A percentile compares a stretch with the other conserved stretches of the same genome.
Conservation (phyloP, 2,113 vertebrate genomes). For the Cavia porcellus region DNA sequence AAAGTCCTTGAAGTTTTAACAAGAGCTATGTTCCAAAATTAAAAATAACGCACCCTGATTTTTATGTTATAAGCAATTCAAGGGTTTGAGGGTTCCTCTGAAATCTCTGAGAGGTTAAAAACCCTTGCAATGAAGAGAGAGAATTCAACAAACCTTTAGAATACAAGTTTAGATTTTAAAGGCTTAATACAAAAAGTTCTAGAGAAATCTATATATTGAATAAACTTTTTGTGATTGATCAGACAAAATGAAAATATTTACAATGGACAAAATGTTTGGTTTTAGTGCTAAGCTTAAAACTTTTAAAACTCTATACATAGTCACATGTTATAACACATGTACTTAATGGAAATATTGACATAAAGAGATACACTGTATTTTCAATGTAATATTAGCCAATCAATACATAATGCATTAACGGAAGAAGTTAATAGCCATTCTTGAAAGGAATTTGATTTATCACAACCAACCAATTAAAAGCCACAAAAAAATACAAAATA, state of each 20-base stretch:
- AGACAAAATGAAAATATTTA: constrained; percentile 64
- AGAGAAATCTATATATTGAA: neutral
- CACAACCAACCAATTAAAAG: constrained; percentile 21
- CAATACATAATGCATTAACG: constrained; percentile 1
- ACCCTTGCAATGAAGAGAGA: neutral
- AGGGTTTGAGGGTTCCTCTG: neutral
- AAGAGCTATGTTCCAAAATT: neutral
- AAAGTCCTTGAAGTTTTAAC: constrained; percentile 15
- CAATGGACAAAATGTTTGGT: neutral
- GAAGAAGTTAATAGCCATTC: constrained; percentile 25
- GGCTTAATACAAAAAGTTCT: neutral
- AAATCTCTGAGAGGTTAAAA: constrained; percentile 8
- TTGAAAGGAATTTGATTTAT: constrained; percentile 27
- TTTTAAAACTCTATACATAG: neutral
- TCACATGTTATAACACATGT: neutral
- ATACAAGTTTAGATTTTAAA: neutral
- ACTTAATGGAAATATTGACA: neutral
- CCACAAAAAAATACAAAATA: neutral
- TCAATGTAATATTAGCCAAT: neutral
- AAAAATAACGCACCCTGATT: neutral
- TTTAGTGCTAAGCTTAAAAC: constrained; percentile 37
- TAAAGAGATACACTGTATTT: neutral
- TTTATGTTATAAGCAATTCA: neutral
- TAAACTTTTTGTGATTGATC: constrained; percentile 19
- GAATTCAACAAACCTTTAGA: constrained; percentile 37